Percentiles rank a stretch among this genome's conserved stretches.
Conservation (phyloP, 2,888 invertebrate genomes). For the Drosophila conformis region DNA sequence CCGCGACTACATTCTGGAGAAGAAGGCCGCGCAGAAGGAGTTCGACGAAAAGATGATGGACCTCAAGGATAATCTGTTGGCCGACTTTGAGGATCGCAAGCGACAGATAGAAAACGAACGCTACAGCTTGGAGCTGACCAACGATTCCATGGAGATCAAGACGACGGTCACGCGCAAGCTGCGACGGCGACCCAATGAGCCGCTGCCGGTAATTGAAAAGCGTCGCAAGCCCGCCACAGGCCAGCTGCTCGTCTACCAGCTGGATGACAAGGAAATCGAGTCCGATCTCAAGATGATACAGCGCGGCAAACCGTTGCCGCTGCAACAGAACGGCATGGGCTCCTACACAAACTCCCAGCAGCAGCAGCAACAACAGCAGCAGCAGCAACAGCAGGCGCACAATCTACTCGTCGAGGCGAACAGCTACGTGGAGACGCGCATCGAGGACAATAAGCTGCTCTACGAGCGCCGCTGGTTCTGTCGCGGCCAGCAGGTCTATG, state of each 20-base stretch:
- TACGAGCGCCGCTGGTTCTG: constrained; percentile 98
- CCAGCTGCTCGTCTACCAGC: constrained; percentile 93
- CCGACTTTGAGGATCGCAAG: constrained; percentile 96
- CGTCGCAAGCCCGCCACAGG: constrained; percentile 93
- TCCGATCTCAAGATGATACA: constrained; percentile 93
- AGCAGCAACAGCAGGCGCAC: constrained; percentile 42
- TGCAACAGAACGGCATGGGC: constrained; percentile 85
- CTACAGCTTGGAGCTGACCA: constrained; percentile 94
- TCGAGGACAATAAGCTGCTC: constrained; percentile 97
- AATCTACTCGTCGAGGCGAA: constrained; percentile 82
- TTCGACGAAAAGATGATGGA: constrained; percentile 97
- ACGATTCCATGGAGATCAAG: constrained; percentile 95
- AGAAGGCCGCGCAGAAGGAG: constrained; percentile 94
- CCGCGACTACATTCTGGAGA: constrained; percentile 94
- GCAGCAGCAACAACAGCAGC: constrained; percentile 54
- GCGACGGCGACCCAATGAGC: constrained; percentile 96
- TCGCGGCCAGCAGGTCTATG: constrained; percentile 95
- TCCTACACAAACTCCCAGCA: constrained; percentile 69
- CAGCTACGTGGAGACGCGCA: constrained; percentile 91
- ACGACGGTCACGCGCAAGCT: constrained; percentile 98
- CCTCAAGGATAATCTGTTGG: constrained; percentile 93
- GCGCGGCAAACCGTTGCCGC: constrained; percentile 86
- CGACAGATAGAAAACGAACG: constrained; percentile 95
- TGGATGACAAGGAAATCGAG: constrained; percentile 96
- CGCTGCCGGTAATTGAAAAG: constrained; percentile 94